Evolutionary conservation across 2,797 vertebrate genomes (phyloP).

Genomic region (Merluccius polli): DNA sequence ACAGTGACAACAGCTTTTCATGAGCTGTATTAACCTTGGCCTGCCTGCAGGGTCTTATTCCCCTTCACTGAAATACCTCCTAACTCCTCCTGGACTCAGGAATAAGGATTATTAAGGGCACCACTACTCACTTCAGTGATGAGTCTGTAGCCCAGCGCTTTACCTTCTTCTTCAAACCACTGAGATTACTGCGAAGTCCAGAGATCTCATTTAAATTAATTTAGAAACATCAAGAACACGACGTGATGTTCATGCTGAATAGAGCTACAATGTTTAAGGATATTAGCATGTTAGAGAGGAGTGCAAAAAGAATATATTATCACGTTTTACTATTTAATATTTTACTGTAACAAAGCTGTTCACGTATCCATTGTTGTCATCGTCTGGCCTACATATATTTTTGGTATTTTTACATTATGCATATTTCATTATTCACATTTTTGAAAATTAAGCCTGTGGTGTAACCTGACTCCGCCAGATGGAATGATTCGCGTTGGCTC

Average conservation of each 20-base stretch:
- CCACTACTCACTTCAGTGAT: not conserved
- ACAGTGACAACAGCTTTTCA: not conserved
- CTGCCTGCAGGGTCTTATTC: not conserved
- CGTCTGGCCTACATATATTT: too few species aligned
- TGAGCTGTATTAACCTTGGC: not conserved
- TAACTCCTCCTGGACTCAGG: not conserved
- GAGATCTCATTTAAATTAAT: not conserved
- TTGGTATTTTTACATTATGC: too few species aligned
- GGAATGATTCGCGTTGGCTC: too few species aligned
- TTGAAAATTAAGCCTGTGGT: too few species aligned
- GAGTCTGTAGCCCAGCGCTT: not conserved
- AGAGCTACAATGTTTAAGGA: not conserved
- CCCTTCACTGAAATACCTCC: not conserved
- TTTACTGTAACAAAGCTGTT: too few species aligned
- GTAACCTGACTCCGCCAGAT: too few species aligned
- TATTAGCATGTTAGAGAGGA: not conserved
- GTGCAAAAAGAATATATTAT: not conserved
- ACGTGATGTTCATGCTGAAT: not conserved
- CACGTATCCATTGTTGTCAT: too few species aligned
- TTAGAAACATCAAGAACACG: not conserved
- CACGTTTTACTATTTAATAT: not conserved
- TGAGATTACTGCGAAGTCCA: not conserved
- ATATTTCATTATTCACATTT: too few species aligned
- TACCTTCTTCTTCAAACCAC: not conserved
- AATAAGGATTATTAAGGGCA: not conserved